Conservation (phyloP, 1,140 invertebrate genomes). For the Drosophila seguyi region DNA sequence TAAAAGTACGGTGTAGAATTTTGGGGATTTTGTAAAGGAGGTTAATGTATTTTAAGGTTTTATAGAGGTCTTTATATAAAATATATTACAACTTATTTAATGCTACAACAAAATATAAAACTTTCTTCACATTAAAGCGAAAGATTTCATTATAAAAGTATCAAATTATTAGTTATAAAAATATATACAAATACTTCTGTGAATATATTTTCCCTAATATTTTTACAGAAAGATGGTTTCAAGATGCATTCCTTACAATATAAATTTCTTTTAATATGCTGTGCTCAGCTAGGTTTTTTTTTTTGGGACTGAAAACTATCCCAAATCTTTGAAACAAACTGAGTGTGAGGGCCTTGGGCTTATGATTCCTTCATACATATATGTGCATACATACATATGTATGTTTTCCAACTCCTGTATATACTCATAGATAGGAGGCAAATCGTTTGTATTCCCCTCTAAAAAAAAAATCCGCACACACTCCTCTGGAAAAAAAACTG, state of each 20-base stretch:
- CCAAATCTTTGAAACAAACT: conserved; percentile 18
- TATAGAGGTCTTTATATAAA: not conserved
- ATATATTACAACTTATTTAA: not conserved
- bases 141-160: not conserved
- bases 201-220: too few relatives aligned
- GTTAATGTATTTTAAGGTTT: not conserved
- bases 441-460: conserved; percentile 21
- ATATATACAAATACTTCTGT: too few relatives aligned
- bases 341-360: not conserved
- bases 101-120: too few relatives aligned
- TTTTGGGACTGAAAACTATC: not conserved
- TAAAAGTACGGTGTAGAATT: not conserved
- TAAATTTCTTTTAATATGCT: too few relatives aligned
- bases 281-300: not conserved
- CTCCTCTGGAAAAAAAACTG: conserved; percentile 42
- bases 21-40: not conserved
- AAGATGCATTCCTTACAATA: too few relatives aligned
- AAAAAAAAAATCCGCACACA: conserved; percentile 23
- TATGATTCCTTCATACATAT: conserved; percentile 11
- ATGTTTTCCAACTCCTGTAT: conserved; percentile 25
- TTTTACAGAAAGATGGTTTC: too few relatives aligned
- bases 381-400: conserved; percentile 4
- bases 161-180: too few relatives aligned
- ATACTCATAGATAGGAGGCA: conserved; percentile 30
- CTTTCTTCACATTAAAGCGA: not conserved